Evolutionary conservation across 2,888 invertebrate species (phyloP).

Genomic region (Cephus nigrinus): DNA sequence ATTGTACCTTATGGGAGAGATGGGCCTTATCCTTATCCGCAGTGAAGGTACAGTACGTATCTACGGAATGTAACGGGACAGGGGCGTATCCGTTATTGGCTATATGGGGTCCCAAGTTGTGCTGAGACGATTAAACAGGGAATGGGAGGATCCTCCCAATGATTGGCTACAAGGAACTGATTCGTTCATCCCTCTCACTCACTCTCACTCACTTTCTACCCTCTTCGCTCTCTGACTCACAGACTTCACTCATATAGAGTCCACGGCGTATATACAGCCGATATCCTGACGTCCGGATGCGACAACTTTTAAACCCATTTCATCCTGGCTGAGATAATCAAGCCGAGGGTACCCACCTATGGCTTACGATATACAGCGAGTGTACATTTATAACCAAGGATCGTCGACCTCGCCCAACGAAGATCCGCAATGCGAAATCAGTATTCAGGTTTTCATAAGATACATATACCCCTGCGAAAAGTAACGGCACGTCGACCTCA

Average conservation of each 20-base stretch:
- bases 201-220: slow-evolving; percentile 3
- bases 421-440: background rate
- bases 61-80: slow-evolving; percentile 8
- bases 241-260: background rate
- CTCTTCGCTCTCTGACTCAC: background rate
- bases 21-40: background rate
- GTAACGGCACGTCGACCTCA: background rate
- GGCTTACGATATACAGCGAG: background rate
- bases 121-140: slow-evolving; percentile 59
- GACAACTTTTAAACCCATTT: background rate
- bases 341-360: background rate
- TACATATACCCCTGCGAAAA: background rate
- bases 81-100: slow-evolving; percentile 41
- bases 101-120: slow-evolving; percentile 38
- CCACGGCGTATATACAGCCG: background rate
- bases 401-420: background rate
- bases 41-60: background rate
- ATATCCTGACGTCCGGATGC: background rate
- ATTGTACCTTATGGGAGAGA: background rate
- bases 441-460: background rate
- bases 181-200: slow-evolving; percentile 24
- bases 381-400: background rate
- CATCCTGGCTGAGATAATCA: background rate
- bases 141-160: slow-evolving; percentile 58
- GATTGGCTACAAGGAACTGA: slow-evolving; percentile 55